Evolutionary conservation across 2,888 invertebrate species (phyloP).

Genomic region (Tolmerus cingulatus): DNA sequence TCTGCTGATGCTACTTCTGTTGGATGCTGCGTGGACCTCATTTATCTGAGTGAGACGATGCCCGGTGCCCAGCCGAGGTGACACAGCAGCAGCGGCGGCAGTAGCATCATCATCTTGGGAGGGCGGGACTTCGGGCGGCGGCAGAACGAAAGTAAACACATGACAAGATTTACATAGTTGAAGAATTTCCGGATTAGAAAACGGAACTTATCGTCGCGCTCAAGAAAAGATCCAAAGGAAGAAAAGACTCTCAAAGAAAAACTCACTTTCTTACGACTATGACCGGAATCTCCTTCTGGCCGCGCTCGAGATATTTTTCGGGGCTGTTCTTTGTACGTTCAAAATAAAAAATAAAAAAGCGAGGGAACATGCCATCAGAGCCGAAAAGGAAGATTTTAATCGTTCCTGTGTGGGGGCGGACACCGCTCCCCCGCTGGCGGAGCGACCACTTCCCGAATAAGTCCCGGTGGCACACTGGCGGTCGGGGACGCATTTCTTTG

Average conservation of each 20-base stretch:
- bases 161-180: conserved; percentile 42
- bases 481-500: neutral
- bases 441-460: neutral
- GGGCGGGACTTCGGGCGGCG: neutral
- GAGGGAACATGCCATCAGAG: neutral
- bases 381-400: neutral
- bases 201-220: conserved; percentile 25
- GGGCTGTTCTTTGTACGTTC: neutral
- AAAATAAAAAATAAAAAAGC: neutral
- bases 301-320: neutral
- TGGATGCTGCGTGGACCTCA: neutral
- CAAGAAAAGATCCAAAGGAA: neutral
- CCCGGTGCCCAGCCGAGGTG: neutral
- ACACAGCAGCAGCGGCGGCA: neutral
- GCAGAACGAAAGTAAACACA: conserved; percentile 14
- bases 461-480: neutral
- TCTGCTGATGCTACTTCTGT: neutral
- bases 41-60: conserved; percentile 19
- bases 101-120: neutral
- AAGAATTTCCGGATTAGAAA: conserved; percentile 44
- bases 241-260: neutral
- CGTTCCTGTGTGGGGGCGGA: neutral
- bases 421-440: neutral
- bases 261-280: neutral
- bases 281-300: conserved; percentile 10